Evolutionary conservation across 2,113 vertebrate genomes (phyloP).

Genomic region (Dissostichus mawsoni): DNA sequence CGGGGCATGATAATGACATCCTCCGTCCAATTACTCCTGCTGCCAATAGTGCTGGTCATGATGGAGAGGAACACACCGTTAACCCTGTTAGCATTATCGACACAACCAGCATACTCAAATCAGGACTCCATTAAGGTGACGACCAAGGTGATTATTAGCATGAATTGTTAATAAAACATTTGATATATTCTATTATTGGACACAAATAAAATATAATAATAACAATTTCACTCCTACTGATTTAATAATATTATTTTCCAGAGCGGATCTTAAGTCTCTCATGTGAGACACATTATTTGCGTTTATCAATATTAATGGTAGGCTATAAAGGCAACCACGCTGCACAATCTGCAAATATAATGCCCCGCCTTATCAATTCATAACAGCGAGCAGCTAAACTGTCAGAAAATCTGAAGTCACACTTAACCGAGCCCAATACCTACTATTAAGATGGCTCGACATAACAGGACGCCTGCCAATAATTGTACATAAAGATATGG

Average conservation of each 20-base stretch:
- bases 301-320: slow-evolving; percentile 80
- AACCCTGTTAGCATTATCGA: slow-evolving; percentile 77
- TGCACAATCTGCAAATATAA: slow-evolving; percentile 80
- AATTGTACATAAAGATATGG: slow-evolving; percentile 87
- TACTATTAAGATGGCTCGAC: slow-evolving; percentile 82
- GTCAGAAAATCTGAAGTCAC: slow-evolving; percentile 83
- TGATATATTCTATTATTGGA: not conserved
- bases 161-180: not conserved
- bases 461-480: slow-evolving; percentile 84
- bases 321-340: slow-evolving; percentile 66
- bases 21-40: slow-evolving; percentile 76
- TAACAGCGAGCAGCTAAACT: slow-evolving; percentile 78
- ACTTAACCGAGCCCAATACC: slow-evolving; percentile 79
- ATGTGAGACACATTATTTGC: slow-evolving; percentile 66
- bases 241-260: slow-evolving; percentile 23
- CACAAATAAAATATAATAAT: slow-evolving; percentile 12
- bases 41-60: slow-evolving; percentile 76
- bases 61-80: slow-evolving; percentile 80
- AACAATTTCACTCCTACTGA: slow-evolving; percentile 3
- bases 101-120: slow-evolving; percentile 56
- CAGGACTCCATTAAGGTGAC: slow-evolving; percentile 58
- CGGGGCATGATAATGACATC: slow-evolving; percentile 76
- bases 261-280: slow-evolving; percentile 34
- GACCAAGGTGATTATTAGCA: slow-evolving; percentile 43
- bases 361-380: slow-evolving; percentile 81